Percentiles rank a stretch among this genome's conserved stretches.
Conservation (phyloP, 2,888 invertebrate species). For the Drosophila ustulata region DNA sequence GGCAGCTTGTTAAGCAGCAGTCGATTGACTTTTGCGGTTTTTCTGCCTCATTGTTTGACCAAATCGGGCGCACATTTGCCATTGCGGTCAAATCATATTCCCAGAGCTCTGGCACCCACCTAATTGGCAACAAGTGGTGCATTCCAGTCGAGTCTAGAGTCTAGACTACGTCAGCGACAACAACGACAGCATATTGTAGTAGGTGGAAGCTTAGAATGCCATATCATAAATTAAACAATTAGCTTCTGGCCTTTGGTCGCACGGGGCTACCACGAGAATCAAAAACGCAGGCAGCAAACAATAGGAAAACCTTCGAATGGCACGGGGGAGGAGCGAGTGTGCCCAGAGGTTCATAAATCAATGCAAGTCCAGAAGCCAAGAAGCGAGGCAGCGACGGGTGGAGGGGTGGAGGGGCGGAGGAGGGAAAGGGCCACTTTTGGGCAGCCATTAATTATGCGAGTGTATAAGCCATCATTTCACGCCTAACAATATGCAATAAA, state of each 20-base stretch:
- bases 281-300: constrained; percentile 17
- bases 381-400: not conserved
- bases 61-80: constrained; percentile 19
- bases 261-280: constrained; percentile 14
- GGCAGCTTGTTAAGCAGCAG: constrained; percentile 9
- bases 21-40: constrained; percentile 39
- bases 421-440: not conserved
- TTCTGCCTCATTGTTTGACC: constrained; percentile 29
- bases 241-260: constrained; percentile 36
- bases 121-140: constrained; percentile 51
- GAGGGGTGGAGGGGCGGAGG: not conserved
- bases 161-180: constrained; percentile 9
- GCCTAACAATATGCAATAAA: constrained; percentile 74
- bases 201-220: constrained; percentile 30
- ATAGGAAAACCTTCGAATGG: not conserved
- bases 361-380: constrained; percentile 49
- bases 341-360: constrained; percentile 44
- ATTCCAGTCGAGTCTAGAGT: constrained; percentile 3
- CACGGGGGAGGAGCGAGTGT: not conserved
- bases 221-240: constrained; percentile 56
- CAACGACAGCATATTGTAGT: not conserved
- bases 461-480: constrained; percentile 63
- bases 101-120: constrained; percentile 22
- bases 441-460: constrained; percentile 65
- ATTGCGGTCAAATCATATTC: constrained; percentile 43